phyloP scores from a whole-genome alignment of 2,797 vertebrate genomes.

The Tauraco hartlaubi region DNA sequence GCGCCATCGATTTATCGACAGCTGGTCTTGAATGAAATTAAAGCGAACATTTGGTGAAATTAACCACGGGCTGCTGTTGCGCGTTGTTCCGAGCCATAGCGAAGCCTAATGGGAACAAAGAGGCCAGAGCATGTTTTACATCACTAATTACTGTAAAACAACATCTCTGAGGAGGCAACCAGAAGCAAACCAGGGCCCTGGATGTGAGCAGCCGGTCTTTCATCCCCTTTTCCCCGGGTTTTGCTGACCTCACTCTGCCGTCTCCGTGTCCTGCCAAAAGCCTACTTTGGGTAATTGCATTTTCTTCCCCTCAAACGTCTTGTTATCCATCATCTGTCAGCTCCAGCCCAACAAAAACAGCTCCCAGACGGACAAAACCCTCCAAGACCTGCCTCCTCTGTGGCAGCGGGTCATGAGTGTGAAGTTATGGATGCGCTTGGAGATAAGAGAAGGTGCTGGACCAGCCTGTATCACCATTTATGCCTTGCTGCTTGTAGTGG shows the following conservation, averaged over 20 bases:
- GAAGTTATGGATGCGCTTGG: accelerated
- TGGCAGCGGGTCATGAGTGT: not conserved
- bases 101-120: conserved; percentile 7
- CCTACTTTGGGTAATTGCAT: conserved; percentile 17
- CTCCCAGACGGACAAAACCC: not conserved
- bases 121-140: not conserved
- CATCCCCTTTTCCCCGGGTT: not conserved
- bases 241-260: accelerated
- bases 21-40: conserved; percentile 28
- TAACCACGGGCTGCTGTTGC: not conserved
- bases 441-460: not conserved
- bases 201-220: not conserved
- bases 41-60: conserved; percentile 20
- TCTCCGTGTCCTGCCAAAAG: not conserved
- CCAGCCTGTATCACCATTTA: not conserved
- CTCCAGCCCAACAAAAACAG: not conserved
- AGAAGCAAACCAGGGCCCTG: not conserved
- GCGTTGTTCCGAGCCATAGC: not conserved
- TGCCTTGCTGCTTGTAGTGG: not conserved
- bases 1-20: not conserved
- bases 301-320: not conserved
- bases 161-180: not conserved
- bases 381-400: not conserved
- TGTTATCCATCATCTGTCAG: not conserved
- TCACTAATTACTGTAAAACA: not conserved